Evolutionary conservation across 2,888 invertebrate genomes (phyloP), one percentile per base, ranked within the genome.

Genomic region (Atherix ibis): DNA sequence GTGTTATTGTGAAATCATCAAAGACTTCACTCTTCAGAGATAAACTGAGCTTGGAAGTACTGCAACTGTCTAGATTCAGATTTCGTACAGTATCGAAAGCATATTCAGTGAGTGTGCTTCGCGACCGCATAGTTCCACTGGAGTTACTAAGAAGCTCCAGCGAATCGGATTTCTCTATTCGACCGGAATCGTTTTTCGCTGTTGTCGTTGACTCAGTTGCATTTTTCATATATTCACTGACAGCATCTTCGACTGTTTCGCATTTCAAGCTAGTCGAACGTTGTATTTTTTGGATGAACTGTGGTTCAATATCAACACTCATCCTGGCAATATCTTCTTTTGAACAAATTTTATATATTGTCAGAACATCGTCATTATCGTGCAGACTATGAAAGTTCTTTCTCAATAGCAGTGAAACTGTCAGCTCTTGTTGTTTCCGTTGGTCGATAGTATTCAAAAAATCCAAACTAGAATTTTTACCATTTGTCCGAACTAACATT

Each of bases 21-120:
- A 44, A 45, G 15, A 45, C 39, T 34, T 45, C 46, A 34, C 45
- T 45, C 32, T 43, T 45, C 3, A 46, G 26, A 2, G 45, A 45
- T 31, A 46, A 34, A 30, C 45, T 46, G 14, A 46, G 28, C 25
- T 44, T 46, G 12, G 46, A 46, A 6, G 43, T 44, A 31, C 45
- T 46, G 31, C 43, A 45, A 34, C 46, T 46, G 28, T 45, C 44
- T 24, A 44, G 27, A 37, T 45, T 42, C 18, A 45, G 24, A 37
- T 45, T 44, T 27, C 35, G 40, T 4, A 46, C 44, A 5, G 44
- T 46, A 36, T 46, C 44, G 33, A 46, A 43, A n/a, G 41, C 44
- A 31, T 44, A 45, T 17, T 44, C 46, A 6, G 46, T 42, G 5
- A 43, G 32, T 17, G 44, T 44, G 27, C 46, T 46, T 16, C 42